Evolutionary conservation across 2,797 vertebrate genomes (phyloP).

Genomic region (Semaprochilodus insignis): DNA sequence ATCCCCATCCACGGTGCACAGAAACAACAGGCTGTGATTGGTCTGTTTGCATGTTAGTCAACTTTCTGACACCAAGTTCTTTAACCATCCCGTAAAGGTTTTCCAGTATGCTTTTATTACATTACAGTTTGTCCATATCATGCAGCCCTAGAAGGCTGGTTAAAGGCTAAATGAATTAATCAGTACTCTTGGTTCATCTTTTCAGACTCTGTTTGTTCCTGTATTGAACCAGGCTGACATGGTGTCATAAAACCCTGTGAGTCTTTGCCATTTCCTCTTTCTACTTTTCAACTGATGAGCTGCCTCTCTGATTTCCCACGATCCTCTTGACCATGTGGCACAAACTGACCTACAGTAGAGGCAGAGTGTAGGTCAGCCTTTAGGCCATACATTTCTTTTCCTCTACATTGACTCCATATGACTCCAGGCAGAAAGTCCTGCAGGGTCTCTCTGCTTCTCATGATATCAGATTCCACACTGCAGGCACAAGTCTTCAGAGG

Average conservation of each 20-base stretch:
- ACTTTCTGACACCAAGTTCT: too few species aligned
- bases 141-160: too few species aligned
- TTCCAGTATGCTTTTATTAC: too few species aligned
- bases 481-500: background rate
- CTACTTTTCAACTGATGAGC: background rate
- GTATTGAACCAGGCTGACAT: background rate
- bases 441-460: background rate
- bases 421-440: background rate
- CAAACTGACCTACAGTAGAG: background rate
- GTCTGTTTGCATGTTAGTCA: too few species aligned
- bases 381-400: background rate
- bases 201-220: background rate
- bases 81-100: too few species aligned
- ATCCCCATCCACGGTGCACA: too few species aligned
- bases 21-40: too few species aligned
- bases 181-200: too few species aligned
- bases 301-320: background rate
- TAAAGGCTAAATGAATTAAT: too few species aligned
- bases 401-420: background rate
- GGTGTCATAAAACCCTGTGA: background rate
- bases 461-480: background rate
- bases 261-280: background rate
- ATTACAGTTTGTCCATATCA: too few species aligned
- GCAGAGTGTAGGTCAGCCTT: background rate
- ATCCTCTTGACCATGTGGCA: background rate